phyloP scores from a whole-genome alignment of 2,113 vertebrate genomes.

The Aegithalos caudatus region DNA sequence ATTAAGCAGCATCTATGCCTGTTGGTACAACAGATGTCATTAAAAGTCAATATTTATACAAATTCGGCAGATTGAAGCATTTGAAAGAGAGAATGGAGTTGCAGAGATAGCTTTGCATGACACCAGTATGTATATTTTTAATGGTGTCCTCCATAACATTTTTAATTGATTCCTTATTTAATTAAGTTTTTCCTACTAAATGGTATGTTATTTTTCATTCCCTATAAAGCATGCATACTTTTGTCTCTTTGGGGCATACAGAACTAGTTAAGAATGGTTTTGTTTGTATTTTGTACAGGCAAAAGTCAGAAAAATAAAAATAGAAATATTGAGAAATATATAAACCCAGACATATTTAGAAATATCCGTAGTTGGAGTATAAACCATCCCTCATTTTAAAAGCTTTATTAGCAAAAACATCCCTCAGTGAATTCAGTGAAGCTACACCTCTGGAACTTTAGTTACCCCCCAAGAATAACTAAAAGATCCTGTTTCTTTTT shows the following conservation, averaged over 20 bases:
- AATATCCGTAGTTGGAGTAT: not conserved
- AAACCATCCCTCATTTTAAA: not conserved
- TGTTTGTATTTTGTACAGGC: not conserved
- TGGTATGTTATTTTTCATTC: not conserved
- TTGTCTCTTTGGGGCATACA: not conserved
- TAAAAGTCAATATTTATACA: not conserved
- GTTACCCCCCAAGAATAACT: not conserved
- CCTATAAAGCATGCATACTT: not conserved
- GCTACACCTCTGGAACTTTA: not conserved
- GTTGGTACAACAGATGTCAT: not conserved
- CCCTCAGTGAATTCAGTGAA: not conserved
- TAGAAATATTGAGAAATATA: conserved; percentile 39
- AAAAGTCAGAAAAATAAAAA: conserved; percentile 51
- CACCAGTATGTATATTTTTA: not conserved
- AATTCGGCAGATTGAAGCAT: not conserved
- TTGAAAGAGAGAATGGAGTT: not conserved
- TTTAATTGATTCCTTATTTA: not conserved
- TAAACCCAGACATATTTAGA: conserved; percentile 11
- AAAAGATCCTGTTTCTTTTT: not conserved
- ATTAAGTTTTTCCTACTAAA: not conserved
- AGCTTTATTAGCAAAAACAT: not conserved
- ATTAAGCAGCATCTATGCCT: not conserved
- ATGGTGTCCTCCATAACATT: not conserved
- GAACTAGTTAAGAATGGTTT: not conserved
- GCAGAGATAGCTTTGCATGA: not conserved